These are phyloP conservation scores for Todiramphus saurophagus DNA, from an alignment of 2,113 vertebrate genomes.

Conservation along the genomic window DNA sequence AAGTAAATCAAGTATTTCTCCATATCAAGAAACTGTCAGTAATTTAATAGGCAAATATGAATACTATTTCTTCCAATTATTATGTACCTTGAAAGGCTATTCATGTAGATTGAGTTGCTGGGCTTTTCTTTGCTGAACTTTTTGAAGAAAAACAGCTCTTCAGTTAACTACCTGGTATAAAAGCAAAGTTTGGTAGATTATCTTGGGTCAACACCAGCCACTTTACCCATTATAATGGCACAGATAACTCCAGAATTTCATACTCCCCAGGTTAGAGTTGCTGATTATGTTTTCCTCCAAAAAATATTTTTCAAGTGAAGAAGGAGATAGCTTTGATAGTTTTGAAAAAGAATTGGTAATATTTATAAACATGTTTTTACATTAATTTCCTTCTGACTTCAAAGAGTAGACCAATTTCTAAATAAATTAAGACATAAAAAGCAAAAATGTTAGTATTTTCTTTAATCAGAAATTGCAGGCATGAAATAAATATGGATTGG, in stretches of 20 bases:
- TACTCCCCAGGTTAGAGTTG: not conserved
- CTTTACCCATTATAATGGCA: not conserved
- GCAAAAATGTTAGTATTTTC: not conserved
- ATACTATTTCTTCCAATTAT: not conserved
- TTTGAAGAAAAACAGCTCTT: not conserved
- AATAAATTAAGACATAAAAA: not conserved
- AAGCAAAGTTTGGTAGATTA: rapidly evolving
- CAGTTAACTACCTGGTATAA: not conserved
- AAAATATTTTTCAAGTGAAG: not conserved
- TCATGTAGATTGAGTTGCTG: not conserved
- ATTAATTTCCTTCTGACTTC: not conserved
- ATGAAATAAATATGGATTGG: not conserved
- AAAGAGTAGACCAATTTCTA: not conserved
- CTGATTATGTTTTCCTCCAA: not conserved
- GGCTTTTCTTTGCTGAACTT: not conserved
- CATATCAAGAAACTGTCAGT: not conserved
- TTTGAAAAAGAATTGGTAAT: not conserved
- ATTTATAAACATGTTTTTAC: not conserved
- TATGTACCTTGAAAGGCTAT: not conserved
- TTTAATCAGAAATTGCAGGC: not conserved
- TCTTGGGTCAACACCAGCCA: not conserved
- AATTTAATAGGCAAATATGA: not conserved
- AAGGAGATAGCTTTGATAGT: not conserved
- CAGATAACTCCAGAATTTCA: not conserved
- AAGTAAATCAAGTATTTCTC: not conserved